phyloP scores from a whole-genome alignment of 2,888 invertebrate genomes.

The Yponomeuta cagnagella region DNA sequence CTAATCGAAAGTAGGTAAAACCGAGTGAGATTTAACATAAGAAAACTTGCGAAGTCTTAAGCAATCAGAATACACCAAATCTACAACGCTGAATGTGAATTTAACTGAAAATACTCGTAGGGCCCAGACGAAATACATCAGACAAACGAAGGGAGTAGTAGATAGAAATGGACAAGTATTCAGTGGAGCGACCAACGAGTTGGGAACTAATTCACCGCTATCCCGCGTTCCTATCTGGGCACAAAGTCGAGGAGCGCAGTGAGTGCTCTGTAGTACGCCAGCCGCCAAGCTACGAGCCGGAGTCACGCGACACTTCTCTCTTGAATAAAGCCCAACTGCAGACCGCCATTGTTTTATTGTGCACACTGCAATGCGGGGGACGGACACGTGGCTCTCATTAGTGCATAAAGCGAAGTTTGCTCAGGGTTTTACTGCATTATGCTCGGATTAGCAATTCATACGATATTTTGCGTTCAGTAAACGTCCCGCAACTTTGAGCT shows the following conservation, averaged over 20 bases:
- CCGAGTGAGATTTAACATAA: background rate
- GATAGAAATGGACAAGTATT: conserved; percentile 8
- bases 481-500: conserved; percentile 21
- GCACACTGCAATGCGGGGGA: conserved; percentile 73
- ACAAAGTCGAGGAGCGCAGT: conserved; percentile 46
- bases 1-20: background rate
- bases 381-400: conserved; percentile 74
- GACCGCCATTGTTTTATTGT: conserved; percentile 70
- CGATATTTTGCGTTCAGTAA: conserved; percentile 52
- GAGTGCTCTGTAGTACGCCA: conserved; percentile 51
- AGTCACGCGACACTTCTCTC: conserved; percentile 66
- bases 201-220: conserved; percentile 32
- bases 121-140: conserved; percentile 8
- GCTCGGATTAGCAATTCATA: conserved; percentile 63
- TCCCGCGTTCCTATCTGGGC: conserved; percentile 35
- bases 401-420: conserved; percentile 71
- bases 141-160: background rate
- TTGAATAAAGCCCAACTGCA: conserved; percentile 64
- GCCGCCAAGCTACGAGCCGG: conserved; percentile 35
- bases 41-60: background rate
- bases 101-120: background rate
- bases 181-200: conserved; percentile 25
- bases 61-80: background rate
- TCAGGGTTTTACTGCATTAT: conserved; percentile 68
- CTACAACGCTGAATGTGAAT: background rate